Conservation (phyloP, 2,797 vertebrate species). For the Etheostoma perlongum region DNA sequence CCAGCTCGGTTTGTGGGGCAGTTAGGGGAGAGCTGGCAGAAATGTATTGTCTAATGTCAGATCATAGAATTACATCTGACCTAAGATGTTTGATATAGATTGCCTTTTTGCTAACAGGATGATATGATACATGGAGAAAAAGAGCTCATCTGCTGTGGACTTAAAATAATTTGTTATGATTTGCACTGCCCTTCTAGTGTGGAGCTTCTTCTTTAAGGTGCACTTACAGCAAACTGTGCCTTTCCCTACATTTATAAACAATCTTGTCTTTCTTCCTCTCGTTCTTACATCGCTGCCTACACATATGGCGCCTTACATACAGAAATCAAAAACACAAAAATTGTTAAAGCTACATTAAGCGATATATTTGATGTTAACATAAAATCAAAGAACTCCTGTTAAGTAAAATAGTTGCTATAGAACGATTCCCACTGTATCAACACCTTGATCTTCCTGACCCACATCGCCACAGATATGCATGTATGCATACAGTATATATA, state of each 20-base stretch:
- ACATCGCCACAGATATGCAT: background rate
- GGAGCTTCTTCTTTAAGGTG: conserved; percentile 48
- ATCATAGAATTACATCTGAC: background rate
- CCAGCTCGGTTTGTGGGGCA: conserved; percentile 31
- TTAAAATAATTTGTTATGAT: background rate
- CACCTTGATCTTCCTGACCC: background rate
- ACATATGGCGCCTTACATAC: conserved; percentile 18
- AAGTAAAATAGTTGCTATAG: background rate
- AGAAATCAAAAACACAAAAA: conserved; percentile 29
- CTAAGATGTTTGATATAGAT: background rate
- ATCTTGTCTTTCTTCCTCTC: conserved; percentile 6
- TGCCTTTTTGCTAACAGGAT: background rate
- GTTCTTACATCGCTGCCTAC: background rate
- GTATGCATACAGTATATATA: too few relatives aligned
- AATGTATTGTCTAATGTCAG: background rate
- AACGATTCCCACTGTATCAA: background rate
- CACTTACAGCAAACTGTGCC: conserved; percentile 23
- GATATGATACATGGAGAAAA: background rate
- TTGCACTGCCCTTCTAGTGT: conserved; percentile 13
- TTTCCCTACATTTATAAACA: conserved; percentile 8
- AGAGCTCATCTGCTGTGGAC: background rate
- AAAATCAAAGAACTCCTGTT: conserved; percentile 1
- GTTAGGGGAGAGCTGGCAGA: conserved; percentile 10
- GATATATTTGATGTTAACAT: background rate
- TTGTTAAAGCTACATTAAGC: conserved; percentile 35